Conservation (phyloP, 2,797 vertebrate genomes). For the Diglossa cyanea region DNA sequence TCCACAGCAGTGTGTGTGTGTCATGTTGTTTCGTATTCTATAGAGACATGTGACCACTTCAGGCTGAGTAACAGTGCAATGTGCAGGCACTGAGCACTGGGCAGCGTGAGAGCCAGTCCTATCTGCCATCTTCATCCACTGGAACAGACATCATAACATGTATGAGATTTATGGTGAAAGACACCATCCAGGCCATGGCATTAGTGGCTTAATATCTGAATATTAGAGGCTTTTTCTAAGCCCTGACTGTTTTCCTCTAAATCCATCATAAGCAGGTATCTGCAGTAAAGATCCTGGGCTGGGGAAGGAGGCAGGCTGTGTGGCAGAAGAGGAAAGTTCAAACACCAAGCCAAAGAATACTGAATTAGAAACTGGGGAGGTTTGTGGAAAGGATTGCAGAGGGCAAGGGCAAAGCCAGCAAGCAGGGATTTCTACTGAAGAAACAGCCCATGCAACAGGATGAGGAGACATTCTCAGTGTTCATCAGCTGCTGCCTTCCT, state of each 20-base stretch:
- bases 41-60: not conserved
- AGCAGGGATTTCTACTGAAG: not conserved
- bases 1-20: too few relatives aligned
- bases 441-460: not conserved
- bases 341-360: not conserved
- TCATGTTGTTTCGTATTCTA: too few relatives aligned
- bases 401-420: not conserved
- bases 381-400: not conserved
- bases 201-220: not conserved
- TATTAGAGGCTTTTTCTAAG: not conserved
- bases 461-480: not conserved
- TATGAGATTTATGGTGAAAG: not conserved
- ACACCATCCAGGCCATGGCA: not conserved
- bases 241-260: not conserved
- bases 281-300: not conserved
- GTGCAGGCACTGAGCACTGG: not conserved
- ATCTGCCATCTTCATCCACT: not conserved
- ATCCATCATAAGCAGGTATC: not conserved
- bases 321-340: not conserved
- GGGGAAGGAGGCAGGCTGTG: not conserved
- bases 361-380: not conserved
- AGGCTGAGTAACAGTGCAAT: not conserved
- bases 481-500: not conserved
- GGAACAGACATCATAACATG: not conserved
- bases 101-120: not conserved